Evolutionary conservation across 2,888 invertebrate species (phyloP).

Genomic region (Agonopterix subpropinquella): DNA sequence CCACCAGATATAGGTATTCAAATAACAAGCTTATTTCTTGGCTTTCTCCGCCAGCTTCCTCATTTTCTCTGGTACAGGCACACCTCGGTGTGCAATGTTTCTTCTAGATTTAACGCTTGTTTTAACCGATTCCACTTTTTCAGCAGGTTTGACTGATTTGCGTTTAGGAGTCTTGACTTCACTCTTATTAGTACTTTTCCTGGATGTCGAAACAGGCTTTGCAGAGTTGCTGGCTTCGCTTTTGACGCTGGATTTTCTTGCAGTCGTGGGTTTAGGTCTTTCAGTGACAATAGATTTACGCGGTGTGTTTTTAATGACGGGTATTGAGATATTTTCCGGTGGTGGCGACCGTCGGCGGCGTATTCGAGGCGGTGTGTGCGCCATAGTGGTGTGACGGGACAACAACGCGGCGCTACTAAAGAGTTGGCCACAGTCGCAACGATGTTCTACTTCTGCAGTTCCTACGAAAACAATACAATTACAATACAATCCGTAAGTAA

Average conservation of each 20-base stretch:
- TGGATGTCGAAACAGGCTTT: slow-evolving; percentile 6
- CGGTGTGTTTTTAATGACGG: slow-evolving; percentile 7
- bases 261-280: slow-evolving; percentile 15
- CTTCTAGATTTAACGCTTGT: slow-evolving; percentile 23
- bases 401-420: slow-evolving; percentile 63
- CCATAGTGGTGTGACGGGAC: slow-evolving; percentile 59
- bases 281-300: slow-evolving; percentile 13
- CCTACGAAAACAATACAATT: slow-evolving; percentile 26
- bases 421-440: slow-evolving; percentile 68
- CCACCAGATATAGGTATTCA: background rate
- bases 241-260: slow-evolving; percentile 22
- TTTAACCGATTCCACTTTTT: slow-evolving; percentile 9
- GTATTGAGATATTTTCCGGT: slow-evolving; percentile 19
- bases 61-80: slow-evolving; percentile 59
- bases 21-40: slow-evolving; percentile 25
- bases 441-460: slow-evolving; percentile 51
- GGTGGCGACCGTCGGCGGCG: slow-evolving; percentile 53
- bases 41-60: slow-evolving; percentile 41
- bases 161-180: slow-evolving; percentile 21
- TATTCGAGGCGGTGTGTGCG: slow-evolving; percentile 68
- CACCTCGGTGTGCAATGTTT: slow-evolving; percentile 42
- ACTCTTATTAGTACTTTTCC: slow-evolving; percentile 3
- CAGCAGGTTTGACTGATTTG: slow-evolving; percentile 13
- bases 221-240: slow-evolving; percentile 16
- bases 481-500: background rate